A percentile compares a stretch with the other conserved stretches of the same genome.
Evolutionary conservation across 2,113 vertebrate species (phyloP).

Genomic region (Danionella cerebrum): DNA sequence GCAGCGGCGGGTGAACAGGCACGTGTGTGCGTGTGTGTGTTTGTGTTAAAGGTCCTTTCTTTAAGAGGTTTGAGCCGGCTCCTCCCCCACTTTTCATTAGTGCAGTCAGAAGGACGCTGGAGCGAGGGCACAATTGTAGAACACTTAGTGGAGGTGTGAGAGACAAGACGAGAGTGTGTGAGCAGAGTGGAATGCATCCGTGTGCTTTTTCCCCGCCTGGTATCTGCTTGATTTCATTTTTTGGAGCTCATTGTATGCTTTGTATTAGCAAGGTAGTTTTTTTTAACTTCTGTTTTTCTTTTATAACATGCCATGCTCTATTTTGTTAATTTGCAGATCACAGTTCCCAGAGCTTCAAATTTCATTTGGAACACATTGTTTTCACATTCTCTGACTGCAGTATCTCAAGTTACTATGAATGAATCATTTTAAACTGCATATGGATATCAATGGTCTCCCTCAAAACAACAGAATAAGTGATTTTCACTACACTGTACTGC

Average conservation of each 20-base stretch:
- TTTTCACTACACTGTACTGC: too few species aligned
- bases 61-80: constrained; percentile 33
- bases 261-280: too few species aligned
- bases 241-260: background rate
- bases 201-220: constrained; percentile 9
- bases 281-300: too few species aligned
- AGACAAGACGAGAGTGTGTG: constrained; percentile 30
- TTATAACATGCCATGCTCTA: too few species aligned
- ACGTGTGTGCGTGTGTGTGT: constrained; percentile 21
- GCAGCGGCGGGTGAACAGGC: constrained; percentile 37
- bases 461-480: too few species aligned
- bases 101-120: constrained; percentile 8
- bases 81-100: constrained; percentile 1
- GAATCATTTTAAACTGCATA: too few species aligned
- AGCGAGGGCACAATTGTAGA: constrained; percentile 14
- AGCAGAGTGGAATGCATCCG: constrained; percentile 33
- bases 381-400: too few species aligned
- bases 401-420: too few species aligned
- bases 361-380: too few species aligned
- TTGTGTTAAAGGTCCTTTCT: constrained; percentile 53
- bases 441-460: too few species aligned
- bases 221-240: constrained; percentile 23
- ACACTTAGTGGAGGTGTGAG: constrained; percentile 38
- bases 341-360: too few species aligned
- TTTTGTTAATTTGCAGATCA: too few species aligned